Percentiles rank a stretch among this genome's conserved stretches.
These are phyloP conservation scores for Anastatus disparis DNA, from an alignment of 1,140 invertebrate genomes.

Conservation along the genomic window DNA sequence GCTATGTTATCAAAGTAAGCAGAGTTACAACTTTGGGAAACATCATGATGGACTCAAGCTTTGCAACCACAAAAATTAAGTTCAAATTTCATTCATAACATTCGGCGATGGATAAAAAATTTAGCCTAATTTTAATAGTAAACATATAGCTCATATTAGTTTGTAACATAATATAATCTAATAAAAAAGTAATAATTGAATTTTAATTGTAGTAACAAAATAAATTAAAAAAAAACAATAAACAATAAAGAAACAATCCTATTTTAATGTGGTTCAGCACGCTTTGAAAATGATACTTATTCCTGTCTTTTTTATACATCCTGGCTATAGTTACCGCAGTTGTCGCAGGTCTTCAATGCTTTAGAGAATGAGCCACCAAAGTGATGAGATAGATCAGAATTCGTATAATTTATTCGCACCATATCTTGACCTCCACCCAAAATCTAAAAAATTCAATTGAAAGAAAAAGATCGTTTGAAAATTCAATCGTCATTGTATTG, in stretches of 20 bases:
- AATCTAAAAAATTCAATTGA: conserved; percentile 13
- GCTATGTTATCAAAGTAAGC: no score
- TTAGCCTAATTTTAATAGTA: no score
- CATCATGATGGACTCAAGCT: no score
- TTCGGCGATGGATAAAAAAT: no score
- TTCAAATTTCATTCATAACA: no score
- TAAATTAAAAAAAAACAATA: no score
- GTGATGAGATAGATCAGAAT: conserved; percentile 25
- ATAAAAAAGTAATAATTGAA: no score
- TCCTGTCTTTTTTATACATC: not conserved
- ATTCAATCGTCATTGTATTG: not conserved
- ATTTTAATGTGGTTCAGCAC: not conserved
- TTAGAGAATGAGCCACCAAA: conserved; percentile 50
- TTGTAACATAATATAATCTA: no score
- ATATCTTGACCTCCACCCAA: conserved; percentile 19
- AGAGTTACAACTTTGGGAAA: not conserved
- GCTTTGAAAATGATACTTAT: conserved; percentile 14
- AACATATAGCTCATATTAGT: no score
- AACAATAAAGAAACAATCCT: not conserved
- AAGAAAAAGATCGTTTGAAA: not conserved
- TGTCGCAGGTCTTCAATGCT: conserved; percentile 53
- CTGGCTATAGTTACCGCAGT: conserved; percentile 57
- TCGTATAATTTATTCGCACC: conserved; percentile 11
- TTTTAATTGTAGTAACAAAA: no score
- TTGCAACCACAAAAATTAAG: no score